Conservation (phyloP, 1,140 invertebrate species). For the Hyles euphorbiae region DNA sequence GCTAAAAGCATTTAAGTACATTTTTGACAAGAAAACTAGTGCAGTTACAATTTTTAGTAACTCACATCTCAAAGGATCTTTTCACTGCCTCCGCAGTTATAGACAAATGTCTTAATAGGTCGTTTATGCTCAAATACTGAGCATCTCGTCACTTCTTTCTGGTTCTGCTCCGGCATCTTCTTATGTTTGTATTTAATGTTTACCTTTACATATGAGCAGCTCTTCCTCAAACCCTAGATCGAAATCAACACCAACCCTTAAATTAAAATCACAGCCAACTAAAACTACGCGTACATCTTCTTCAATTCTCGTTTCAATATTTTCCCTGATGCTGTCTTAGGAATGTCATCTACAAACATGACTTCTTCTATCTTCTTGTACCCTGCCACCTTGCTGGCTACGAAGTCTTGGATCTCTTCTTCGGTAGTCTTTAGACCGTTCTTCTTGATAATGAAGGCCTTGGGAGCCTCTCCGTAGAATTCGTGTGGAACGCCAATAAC, state of each 20-base stretch:
- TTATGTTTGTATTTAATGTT: too few species aligned
- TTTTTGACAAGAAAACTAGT: too few species aligned
- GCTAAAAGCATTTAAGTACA: too few species aligned
- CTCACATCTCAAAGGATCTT: too few species aligned
- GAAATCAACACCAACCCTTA: background rate
- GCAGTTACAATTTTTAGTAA: too few species aligned
- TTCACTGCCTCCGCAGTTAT: too few species aligned
- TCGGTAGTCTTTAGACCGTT: conserved; percentile 55
- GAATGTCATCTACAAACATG: conserved; percentile 82
- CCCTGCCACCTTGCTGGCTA: conserved; percentile 80
- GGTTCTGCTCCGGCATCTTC: too few species aligned
- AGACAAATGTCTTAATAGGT: too few species aligned
- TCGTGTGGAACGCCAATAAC: conserved; percentile 89
- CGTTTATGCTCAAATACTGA: too few species aligned
- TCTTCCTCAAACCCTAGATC: too few species aligned
- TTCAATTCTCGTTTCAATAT: conserved; percentile 82
- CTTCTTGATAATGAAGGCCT: conserved; percentile 81
- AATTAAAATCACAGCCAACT: conserved; percentile 1
- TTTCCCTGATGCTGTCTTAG: conserved; percentile 87
- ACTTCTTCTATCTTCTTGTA: conserved; percentile 85
- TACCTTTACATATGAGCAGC: too few species aligned
- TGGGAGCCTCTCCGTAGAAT: conserved; percentile 86
- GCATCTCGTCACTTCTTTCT: too few species aligned
- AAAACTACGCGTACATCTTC: conserved; percentile 54
- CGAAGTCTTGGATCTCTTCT: conserved; percentile 77